Evolutionary conservation across 2,888 invertebrate species (phyloP).

Genomic region (Torymus tubicola): DNA sequence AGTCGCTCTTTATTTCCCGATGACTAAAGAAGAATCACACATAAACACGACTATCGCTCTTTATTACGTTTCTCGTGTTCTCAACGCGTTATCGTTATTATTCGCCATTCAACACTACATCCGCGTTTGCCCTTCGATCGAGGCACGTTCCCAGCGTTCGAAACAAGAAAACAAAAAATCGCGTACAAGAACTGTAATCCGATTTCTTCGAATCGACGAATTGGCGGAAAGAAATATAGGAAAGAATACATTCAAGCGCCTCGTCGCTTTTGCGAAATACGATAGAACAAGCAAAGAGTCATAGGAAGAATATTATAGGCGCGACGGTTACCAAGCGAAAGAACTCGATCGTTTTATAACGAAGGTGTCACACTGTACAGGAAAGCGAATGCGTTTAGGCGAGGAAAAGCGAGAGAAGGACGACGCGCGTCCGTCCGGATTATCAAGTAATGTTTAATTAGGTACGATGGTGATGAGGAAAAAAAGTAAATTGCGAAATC

Average conservation of each 20-base stretch:
- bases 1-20: slow-evolving; percentile 66
- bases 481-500: slow-evolving; percentile 20
- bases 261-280: slow-evolving; percentile 14
- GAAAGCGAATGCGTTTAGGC: slow-evolving; percentile 39
- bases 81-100: slow-evolving; percentile 23
- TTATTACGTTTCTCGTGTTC: slow-evolving; percentile 19
- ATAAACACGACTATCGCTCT: slow-evolving; percentile 12
- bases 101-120: slow-evolving; percentile 12
- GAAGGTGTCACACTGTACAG: slow-evolving; percentile 41
- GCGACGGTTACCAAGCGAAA: slow-evolving; percentile 52
- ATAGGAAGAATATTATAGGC: slow-evolving; percentile 42
- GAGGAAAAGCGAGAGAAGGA: slow-evolving; percentile 60
- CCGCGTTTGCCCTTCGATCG: slow-evolving; percentile 17
- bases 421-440: slow-evolving; percentile 68
- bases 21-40: slow-evolving; percentile 33
- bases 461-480: slow-evolving; percentile 32
- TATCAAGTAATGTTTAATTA: slow-evolving; percentile 43
- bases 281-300: slow-evolving; percentile 53
- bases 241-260: slow-evolving; percentile 11
- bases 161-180: slow-evolving; percentile 60
- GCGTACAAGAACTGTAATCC: slow-evolving; percentile 68
- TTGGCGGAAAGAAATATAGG: slow-evolving; percentile 30
- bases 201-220: slow-evolving; percentile 60
- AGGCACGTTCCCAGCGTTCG: slow-evolving; percentile 12
- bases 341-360: slow-evolving; percentile 14